Evolutionary conservation across 2,797 vertebrate genomes (phyloP).

Genomic region (Ctenosaura bakeri): DNA sequence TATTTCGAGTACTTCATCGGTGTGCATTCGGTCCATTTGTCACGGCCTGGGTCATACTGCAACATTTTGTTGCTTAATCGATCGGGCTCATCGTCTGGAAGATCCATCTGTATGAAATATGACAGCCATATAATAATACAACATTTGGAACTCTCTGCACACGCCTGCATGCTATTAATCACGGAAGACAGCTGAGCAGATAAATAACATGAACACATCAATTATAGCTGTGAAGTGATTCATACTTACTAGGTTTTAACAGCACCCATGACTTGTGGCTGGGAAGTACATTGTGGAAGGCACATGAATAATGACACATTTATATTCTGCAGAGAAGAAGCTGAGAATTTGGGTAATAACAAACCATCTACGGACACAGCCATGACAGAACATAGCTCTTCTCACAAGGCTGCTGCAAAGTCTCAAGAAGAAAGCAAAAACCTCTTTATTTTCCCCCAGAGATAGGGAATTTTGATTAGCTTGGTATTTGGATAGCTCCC

Average conservation of each 20-base stretch:
- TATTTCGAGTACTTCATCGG: conserved; percentile 97
- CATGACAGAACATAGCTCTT: conserved; percentile 14
- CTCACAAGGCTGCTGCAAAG: conserved; percentile 33
- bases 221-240: conserved; percentile 66
- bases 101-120: conserved; percentile 83
- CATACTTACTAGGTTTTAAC: conserved; percentile 42
- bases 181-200: conserved; percentile 68
- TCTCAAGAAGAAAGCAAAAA: conserved; percentile 56
- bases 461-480: conserved; percentile 45
- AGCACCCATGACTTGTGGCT: conserved; percentile 58
- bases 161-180: conserved; percentile 68
- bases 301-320: conserved; percentile 28
- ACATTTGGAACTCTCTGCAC: conserved; percentile 67
- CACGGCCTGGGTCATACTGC: conserved; percentile 90
- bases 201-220: conserved; percentile 75
- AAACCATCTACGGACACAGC: background rate
- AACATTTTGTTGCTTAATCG: conserved; percentile 92
- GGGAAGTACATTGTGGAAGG: conserved; percentile 19
- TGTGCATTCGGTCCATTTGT: conserved; percentile 89
- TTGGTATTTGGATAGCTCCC: background rate
- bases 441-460: background rate
- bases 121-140: conserved; percentile 73
- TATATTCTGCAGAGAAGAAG: conserved; percentile 37
- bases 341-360: conserved; percentile 47
- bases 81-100: conserved; percentile 95